Evolutionary conservation across 1,140 invertebrate species (phyloP).

Genomic region (Lepidurus couesii): DNA sequence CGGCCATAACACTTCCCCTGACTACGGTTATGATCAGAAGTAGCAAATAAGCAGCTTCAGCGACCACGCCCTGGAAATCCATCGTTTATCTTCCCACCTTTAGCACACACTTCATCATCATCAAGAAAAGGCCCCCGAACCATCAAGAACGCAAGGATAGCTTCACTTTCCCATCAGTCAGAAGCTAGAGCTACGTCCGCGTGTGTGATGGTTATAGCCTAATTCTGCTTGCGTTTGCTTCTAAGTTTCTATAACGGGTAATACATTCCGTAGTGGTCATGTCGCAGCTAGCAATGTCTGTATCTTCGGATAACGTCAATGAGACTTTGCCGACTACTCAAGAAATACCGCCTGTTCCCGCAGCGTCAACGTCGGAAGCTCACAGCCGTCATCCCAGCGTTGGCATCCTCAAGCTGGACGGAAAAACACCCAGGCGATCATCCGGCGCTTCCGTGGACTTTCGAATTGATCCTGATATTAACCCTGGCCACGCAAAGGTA

Average conservation of each 20-base stretch:
- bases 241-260: not conserved
- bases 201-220: not conserved
- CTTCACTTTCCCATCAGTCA: conserved; percentile 9
- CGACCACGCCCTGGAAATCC: conserved; percentile 5
- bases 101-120: not conserved
- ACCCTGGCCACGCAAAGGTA: not conserved
- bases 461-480: conserved; percentile 37
- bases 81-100: conserved; percentile 3
- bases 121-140: not conserved
- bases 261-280: not conserved
- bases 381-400: conserved; percentile 35
- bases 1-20: not conserved
- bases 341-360: conserved; percentile 25
- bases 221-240: not conserved
- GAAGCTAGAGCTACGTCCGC: not conserved
- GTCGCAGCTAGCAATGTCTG: not conserved
- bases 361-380: not conserved
- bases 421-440: conserved; percentile 46
- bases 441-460: conserved; percentile 51
- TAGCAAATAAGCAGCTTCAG: not conserved
- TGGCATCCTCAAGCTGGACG: conserved; percentile 48
- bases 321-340: not conserved
- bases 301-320: not conserved
- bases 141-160: not conserved
- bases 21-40: not conserved